Conservation (phyloP, 2,888 invertebrate genomes). For the Drepana falcataria region DNA sequence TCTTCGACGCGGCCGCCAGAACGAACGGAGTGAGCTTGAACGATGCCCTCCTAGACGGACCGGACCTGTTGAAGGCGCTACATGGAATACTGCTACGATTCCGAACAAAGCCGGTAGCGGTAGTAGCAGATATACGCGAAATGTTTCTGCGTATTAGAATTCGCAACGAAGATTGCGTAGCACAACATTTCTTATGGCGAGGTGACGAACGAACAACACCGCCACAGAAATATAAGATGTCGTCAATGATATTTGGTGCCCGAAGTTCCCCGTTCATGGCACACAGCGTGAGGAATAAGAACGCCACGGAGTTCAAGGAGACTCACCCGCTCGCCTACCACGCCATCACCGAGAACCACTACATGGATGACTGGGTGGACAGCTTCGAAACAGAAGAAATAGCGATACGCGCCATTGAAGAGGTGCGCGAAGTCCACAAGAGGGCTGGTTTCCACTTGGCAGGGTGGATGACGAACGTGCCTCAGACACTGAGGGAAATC, state of each 20-base stretch:
- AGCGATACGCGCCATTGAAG: slow-evolving; percentile 6
- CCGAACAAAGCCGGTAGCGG: slow-evolving; percentile 26
- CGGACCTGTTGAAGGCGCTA: slow-evolving; percentile 31
- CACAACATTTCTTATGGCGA: slow-evolving; percentile 31
- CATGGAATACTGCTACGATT: slow-evolving; percentile 35
- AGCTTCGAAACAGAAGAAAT: slow-evolving; percentile 15
- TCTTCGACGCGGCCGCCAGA: slow-evolving; percentile 34
- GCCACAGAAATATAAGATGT: slow-evolving; percentile 17
- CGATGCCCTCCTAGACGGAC: slow-evolving; percentile 29
- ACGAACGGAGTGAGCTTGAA: slow-evolving; percentile 25
- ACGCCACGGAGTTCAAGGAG: slow-evolving; percentile 5
- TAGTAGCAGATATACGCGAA: slow-evolving; percentile 9
- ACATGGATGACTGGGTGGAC: slow-evolving; percentile 28
- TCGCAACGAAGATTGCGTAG: slow-evolving; percentile 21
- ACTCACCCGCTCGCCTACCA: slow-evolving; percentile 11
- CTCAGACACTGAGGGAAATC: slow-evolving; percentile 1
- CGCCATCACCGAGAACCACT: slow-evolving; percentile 19
- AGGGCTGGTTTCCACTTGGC: slow-evolving; percentile 11
- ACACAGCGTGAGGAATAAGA: slow-evolving; percentile 4
- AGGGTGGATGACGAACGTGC: slow-evolving; percentile 22
- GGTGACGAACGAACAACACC: slow-evolving; percentile 5
- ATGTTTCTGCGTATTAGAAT: slow-evolving; percentile 29
- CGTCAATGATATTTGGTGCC: slow-evolving; percentile 21
- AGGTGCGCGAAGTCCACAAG: slow-evolving; percentile 11
- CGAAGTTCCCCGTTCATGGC: slow-evolving; percentile 7